phyloP scores from a whole-genome alignment of 2,888 invertebrate genomes.

The Abrostola triplasia region DNA sequence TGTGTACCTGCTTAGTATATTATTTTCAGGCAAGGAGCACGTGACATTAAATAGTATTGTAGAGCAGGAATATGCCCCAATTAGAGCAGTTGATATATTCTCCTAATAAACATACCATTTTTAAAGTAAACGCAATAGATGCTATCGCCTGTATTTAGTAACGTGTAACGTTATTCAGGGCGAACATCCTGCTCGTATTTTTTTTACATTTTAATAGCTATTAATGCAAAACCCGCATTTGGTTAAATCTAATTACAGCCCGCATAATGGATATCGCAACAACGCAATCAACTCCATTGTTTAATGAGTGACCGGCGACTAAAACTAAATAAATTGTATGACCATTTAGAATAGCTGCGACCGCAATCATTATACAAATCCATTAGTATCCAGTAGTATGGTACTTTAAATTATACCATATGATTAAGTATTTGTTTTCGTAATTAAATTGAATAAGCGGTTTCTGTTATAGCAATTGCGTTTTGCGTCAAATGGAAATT shows the following conservation, averaged over 20 bases:
- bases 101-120: slow-evolving; percentile 13
- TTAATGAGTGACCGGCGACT: slow-evolving; percentile 83
- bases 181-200: slow-evolving; percentile 68
- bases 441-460: slow-evolving; percentile 68
- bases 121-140: slow-evolving; percentile 43
- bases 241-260: slow-evolving; percentile 86
- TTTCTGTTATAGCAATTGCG: slow-evolving; percentile 57
- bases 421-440: slow-evolving; percentile 68
- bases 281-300: slow-evolving; percentile 84
- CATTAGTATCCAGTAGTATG: slow-evolving; percentile 73
- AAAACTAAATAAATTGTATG: slow-evolving; percentile 79
- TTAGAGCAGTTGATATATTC: not conserved
- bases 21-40: no score
- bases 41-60: no score
- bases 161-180: slow-evolving; percentile 62
- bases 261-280: slow-evolving; percentile 84
- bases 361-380: slow-evolving; percentile 76
- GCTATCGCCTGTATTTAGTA: slow-evolving; percentile 45
- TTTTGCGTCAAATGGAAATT: slow-evolving; percentile 44
- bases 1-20: no score
- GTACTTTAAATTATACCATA: slow-evolving; percentile 68
- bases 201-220: slow-evolving; percentile 69
- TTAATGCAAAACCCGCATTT: slow-evolving; percentile 85
- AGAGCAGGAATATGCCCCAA: no score
- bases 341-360: slow-evolving; percentile 78